These are phyloP conservation scores for Monarcha castaneiventris DNA, from an alignment of 2,113 vertebrate species.

Conservation along the genomic window DNA sequence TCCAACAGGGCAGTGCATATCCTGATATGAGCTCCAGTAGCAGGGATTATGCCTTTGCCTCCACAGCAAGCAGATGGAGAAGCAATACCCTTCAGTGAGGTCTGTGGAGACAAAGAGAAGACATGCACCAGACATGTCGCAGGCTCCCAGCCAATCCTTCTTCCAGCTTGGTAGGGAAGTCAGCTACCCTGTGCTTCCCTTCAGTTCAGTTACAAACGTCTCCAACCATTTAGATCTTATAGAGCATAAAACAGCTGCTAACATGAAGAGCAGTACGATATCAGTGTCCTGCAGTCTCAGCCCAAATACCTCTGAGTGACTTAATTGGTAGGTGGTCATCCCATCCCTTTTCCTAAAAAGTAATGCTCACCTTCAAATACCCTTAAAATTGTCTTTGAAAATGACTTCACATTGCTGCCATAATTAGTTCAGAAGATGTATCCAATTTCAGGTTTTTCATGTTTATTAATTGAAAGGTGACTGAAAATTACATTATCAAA, in stretches of 20 bases:
- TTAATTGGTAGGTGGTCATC: conserved; percentile 2
- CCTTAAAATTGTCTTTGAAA: conserved; percentile 21
- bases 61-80: background rate
- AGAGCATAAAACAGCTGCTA: background rate
- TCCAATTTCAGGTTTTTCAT: conserved; percentile 28
- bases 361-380: conserved; percentile 31
- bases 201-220: background rate
- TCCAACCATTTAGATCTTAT: background rate
- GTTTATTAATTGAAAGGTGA: conserved; percentile 65
- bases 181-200: background rate
- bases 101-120: conserved; percentile 9
- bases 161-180: background rate
- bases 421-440: conserved; percentile 31
- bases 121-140: background rate
- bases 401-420: conserved; percentile 15
- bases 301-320: background rate
- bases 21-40: background rate
- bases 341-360: background rate
- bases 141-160: background rate
- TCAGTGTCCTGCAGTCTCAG: background rate
- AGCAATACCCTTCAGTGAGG: background rate
- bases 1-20: background rate
- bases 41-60: background rate
- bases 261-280: background rate
- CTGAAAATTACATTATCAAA: conserved; percentile 38